Conservation (phyloP, 2,888 invertebrate species). For the Physocephala rufipes region DNA sequence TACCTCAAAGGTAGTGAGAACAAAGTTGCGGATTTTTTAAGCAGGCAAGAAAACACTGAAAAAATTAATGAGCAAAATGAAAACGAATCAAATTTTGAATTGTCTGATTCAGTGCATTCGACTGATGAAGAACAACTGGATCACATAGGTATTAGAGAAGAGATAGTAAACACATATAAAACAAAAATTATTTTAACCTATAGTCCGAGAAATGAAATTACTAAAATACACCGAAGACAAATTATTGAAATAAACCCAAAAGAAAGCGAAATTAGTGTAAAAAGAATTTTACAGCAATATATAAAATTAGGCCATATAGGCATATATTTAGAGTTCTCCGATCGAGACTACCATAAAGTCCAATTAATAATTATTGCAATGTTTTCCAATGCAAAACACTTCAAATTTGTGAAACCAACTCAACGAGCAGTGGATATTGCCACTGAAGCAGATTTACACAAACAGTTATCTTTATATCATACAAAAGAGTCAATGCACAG, state of each 20-base stretch:
- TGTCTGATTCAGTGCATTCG: constrained; percentile 28
- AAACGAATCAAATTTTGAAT: constrained; percentile 35
- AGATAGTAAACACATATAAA: constrained; percentile 32
- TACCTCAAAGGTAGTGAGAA: constrained; percentile 19
- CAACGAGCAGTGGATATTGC: constrained; percentile 9
- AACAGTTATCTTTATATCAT: constrained; percentile 31
- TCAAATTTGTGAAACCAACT: neutral
- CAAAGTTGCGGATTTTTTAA: constrained; percentile 13
- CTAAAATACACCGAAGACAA: constrained; percentile 32
- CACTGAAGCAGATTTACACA: constrained; percentile 33
- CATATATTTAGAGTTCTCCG: constrained; percentile 40
- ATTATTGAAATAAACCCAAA: constrained; percentile 37
- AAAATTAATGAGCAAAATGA: constrained; percentile 2
- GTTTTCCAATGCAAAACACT: constrained; percentile 38
- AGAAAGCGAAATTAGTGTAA: constrained; percentile 16
- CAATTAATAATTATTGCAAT: constrained; percentile 38
- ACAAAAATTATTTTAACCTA: constrained; percentile 43
- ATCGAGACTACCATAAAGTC: constrained; percentile 39
- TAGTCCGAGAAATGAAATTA: constrained; percentile 31
- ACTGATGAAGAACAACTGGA: constrained; percentile 1
- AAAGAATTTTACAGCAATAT: constrained; percentile 27
- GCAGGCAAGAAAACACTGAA: neutral
- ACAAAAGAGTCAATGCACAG: constrained; percentile 31
- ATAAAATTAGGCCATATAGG: constrained; percentile 19
- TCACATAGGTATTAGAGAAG: constrained; percentile 12